phyloP scores from a whole-genome alignment of 2,113 vertebrate species.

The Phylloscopus trochilus region DNA sequence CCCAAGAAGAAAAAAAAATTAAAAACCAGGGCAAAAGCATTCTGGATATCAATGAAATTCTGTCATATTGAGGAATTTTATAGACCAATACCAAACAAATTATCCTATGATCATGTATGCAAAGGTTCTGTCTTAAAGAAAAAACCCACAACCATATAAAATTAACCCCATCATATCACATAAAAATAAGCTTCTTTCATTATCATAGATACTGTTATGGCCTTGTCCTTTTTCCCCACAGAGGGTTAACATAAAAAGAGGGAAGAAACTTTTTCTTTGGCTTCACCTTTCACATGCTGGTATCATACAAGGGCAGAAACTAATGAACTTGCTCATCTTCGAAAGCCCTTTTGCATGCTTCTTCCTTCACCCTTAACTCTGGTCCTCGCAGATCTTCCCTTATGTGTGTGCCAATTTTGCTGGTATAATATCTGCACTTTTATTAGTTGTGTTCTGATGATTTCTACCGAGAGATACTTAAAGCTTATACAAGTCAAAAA shows the following conservation, averaged over 20 bases:
- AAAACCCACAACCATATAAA: background rate
- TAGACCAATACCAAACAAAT: background rate
- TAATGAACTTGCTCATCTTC: background rate
- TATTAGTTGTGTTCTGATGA: slow-evolving; percentile 49
- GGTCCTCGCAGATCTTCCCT: background rate
- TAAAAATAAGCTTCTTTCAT: background rate
- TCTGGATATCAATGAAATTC: background rate
- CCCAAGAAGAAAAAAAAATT: background rate
- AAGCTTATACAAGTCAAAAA: slow-evolving; percentile 55
- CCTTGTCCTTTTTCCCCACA: background rate
- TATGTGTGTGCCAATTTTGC: background rate
- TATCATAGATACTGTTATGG: background rate
- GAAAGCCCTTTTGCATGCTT: slow-evolving; percentile 21
- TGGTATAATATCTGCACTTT: slow-evolving; percentile 18
- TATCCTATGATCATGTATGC: background rate
- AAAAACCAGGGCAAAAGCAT: background rate
- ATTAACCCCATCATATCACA: background rate
- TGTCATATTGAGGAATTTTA: background rate
- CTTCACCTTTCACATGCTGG: slow-evolving; percentile 23
- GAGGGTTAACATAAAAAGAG: background rate
- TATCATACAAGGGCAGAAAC: background rate
- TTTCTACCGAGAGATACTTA: slow-evolving; percentile 40
- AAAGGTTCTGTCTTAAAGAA: background rate
- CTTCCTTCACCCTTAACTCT: slow-evolving; percentile 18
- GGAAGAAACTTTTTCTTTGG: background rate